Evolutionary conservation across 2,888 invertebrate species (phyloP).

Genomic region (Nomada fucata): DNA sequence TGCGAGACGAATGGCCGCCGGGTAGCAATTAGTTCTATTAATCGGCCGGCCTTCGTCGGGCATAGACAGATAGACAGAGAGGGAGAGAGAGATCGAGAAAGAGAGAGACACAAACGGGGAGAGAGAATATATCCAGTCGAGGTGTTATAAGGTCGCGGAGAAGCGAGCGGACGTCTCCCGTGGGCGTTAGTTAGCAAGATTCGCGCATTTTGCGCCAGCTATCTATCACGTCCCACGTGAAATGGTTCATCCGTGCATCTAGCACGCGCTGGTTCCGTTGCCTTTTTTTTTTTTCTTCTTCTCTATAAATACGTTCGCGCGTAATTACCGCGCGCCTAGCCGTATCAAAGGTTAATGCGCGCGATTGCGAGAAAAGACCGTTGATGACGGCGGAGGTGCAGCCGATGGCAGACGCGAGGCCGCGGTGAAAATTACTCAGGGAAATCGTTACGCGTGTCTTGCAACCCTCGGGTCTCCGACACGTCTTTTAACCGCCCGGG

Average conservation of each 20-base stretch:
- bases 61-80: background rate
- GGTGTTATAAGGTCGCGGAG: background rate
- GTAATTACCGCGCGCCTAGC: slow-evolving; percentile 42
- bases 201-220: slow-evolving; percentile 38
- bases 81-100: too few relatives aligned
- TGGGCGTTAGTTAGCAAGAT: slow-evolving; percentile 45
- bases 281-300: background rate
- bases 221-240: slow-evolving; percentile 57
- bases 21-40: slow-evolving; percentile 47
- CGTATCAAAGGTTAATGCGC: slow-evolving; percentile 44
- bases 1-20: slow-evolving; percentile 31
- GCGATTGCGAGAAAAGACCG: slow-evolving; percentile 30
- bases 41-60: slow-evolving; percentile 17
- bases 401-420: background rate
- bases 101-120: too few relatives aligned
- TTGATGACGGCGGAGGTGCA: background rate
- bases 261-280: background rate
- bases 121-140: background rate
- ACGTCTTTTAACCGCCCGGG: background rate
- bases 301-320: slow-evolving; percentile 29
- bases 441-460: slow-evolving; percentile 15
- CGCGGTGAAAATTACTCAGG: slow-evolving; percentile 29
- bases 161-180: background rate
- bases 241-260: slow-evolving; percentile 30
- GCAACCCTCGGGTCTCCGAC: background rate